Base-by-base conservation (phyloP, 2,797 vertebrate species). In the Caiman crocodilus region DNA sequence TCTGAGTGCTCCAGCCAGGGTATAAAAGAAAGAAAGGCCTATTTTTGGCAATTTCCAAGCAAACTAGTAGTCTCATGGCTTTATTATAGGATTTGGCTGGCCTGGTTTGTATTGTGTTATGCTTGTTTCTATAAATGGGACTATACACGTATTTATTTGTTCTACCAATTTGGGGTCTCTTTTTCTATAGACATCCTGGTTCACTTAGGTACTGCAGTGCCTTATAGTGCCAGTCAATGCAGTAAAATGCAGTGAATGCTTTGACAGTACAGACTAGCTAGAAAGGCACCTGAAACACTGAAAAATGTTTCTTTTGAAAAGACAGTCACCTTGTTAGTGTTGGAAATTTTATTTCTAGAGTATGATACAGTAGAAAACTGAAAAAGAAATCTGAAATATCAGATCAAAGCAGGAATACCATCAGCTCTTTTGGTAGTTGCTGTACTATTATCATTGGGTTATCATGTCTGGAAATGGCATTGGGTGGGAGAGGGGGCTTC, bases 51-150 rank as follows among this genome's bases (percentile, higher is more conserved):
- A 25, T 4, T 87, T 14, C 0, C 0, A 8, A 69, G 56, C 30
- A 85, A 77, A 76, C n/a, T 10, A 26, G 77, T 58, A 35, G 6
- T 76, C 59, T 69, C 5, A 13, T 64, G 15, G 56, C 74, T 83
- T 84, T 86, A 14, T 35, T n/a, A 75, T 57, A 30, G 25, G 5
- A 0, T 74, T 74, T 15, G 16, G 55, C 2, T 26, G 0, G 63
- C 42, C 35, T 79, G 16, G 4, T 86, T 85, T 65, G 7, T 75
- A 32, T n/a, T 50, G 50, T 16, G 3, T 26, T 77, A 30, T 21
- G 42, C 21, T 91, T 0, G 0, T 30, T 85, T 50, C 30, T 5
- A 6, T 32, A 10, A 64, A 67, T 91, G 0, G 64, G 57, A 63
- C 12, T 26, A 63, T 5, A 61, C 17, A 63, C 7, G 57, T 23